Percentiles rank a stretch among this genome's conserved stretches.
Conservation (phyloP, 2,113 vertebrate species). For the Hymenochirus boettgeri region DNA sequence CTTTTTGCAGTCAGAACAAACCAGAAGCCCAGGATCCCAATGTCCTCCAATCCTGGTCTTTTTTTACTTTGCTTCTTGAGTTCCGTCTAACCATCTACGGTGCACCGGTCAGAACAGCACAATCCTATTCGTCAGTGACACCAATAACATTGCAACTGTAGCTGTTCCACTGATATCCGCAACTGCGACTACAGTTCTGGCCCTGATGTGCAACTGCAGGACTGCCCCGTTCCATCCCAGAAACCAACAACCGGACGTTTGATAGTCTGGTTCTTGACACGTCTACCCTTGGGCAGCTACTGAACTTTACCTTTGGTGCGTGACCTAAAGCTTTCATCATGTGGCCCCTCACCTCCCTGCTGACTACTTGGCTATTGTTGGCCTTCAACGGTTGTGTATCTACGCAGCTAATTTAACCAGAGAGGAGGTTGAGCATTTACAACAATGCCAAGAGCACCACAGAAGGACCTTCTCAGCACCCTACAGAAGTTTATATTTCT, state of each 20-base stretch:
- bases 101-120: conserved; percentile 50
- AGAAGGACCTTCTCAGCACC: background rate
- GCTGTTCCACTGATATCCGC: conserved; percentile 56
- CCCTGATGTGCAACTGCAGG: conserved; percentile 70
- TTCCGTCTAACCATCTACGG: conserved; percentile 19
- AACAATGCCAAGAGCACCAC: background rate
- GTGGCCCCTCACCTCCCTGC: conserved; percentile 52
- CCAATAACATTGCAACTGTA: conserved; percentile 72
- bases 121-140: conserved; percentile 57
- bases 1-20: background rate
- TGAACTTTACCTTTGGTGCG: conserved; percentile 66
- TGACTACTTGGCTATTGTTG: conserved; percentile 66
- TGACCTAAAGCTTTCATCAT: conserved; percentile 72
- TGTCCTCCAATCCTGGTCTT: conserved; percentile 38
- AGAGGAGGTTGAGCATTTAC: conserved; percentile 65
- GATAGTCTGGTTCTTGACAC: conserved; percentile 72
- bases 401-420: conserved; percentile 50
- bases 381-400: conserved; percentile 63
- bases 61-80: conserved; percentile 50
- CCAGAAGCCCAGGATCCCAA: conserved; percentile 46
- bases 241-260: conserved; percentile 55
- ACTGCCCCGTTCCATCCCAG: conserved; percentile 55
- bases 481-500: conserved; percentile 52
- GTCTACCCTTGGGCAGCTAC: conserved; percentile 60
- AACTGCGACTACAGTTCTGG: conserved; percentile 73